Conservation (phyloP, 1,140 invertebrate genomes). For the Drosophila watanabei region DNA sequence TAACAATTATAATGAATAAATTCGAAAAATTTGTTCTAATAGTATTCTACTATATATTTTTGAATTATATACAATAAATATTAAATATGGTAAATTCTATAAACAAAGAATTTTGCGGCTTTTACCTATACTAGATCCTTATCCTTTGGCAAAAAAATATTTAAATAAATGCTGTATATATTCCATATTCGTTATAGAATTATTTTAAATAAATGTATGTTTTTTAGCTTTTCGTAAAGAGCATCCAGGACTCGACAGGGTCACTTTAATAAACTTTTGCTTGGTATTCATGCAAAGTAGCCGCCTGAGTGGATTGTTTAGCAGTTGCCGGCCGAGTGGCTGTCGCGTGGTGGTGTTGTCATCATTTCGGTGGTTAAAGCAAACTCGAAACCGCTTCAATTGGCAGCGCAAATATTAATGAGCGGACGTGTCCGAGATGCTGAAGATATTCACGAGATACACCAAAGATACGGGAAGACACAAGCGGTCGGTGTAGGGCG, state of each 20-base stretch:
- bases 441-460: constrained; percentile 3
- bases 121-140: no score
- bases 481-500: constrained; percentile 9
- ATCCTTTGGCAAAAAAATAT: no score
- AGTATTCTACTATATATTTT: no score
- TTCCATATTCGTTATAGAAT: no score
- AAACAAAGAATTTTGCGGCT: no score
- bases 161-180: no score
- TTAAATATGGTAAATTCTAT: no score
- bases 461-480: not conserved
- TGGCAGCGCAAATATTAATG: constrained; percentile 74
- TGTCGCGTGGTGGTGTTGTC: constrained; percentile 39
- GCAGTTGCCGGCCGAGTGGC: constrained; percentile 24
- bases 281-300: constrained; percentile 56
- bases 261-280: not conserved
- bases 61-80: no score
- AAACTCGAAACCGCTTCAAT: constrained; percentile 62
- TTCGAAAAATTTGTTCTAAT: no score
- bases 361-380: constrained; percentile 38
- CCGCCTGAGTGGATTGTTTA: constrained; percentile 14
- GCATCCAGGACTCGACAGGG: not conserved
- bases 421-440: constrained; percentile 68
- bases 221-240: not conserved
- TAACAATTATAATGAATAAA: no score
- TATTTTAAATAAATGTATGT: not conserved